Percentiles rank a stretch among this genome's conserved stretches.
phyloP scores from a whole-genome alignment of 2,888 invertebrate species.

The Sialis lutaria region DNA sequence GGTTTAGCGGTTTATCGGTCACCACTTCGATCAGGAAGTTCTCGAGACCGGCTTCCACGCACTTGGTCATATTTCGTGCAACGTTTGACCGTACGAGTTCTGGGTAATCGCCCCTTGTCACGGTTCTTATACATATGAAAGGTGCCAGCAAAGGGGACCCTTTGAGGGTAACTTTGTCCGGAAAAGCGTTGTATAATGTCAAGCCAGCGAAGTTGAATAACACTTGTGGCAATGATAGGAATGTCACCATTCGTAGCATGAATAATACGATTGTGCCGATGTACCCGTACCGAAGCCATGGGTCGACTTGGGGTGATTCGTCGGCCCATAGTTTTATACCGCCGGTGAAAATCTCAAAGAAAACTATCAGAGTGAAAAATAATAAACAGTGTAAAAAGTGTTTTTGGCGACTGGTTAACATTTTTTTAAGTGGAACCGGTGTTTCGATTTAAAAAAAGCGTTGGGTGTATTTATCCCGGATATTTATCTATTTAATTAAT shows the following conservation, averaged over 20 bases:
- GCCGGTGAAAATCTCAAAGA: slow-evolving; percentile 42
- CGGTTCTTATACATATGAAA: slow-evolving; percentile 85
- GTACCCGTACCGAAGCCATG: slow-evolving; percentile 68
- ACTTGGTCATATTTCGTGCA: slow-evolving; percentile 68
- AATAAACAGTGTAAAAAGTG: slow-evolving; percentile 67
- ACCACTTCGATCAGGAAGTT: slow-evolving; percentile 95
- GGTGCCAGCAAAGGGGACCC: slow-evolving; percentile 84
- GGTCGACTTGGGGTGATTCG: slow-evolving; percentile 45
- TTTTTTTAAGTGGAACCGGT: not conserved
- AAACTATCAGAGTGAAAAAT: slow-evolving; percentile 52
- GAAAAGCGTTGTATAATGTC: slow-evolving; percentile 83
- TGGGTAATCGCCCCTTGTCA: slow-evolving; percentile 87
- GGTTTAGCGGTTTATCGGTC: slow-evolving; percentile 69
- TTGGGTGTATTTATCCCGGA: not conserved
- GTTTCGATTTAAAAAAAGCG: not conserved
- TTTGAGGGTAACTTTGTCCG: slow-evolving; percentile 74
- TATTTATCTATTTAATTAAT: not conserved
- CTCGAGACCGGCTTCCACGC: slow-evolving; percentile 77
- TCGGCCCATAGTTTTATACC: slow-evolving; percentile 29
- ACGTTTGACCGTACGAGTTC: slow-evolving; percentile 80
- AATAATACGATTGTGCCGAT: slow-evolving; percentile 58
- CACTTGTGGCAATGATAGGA: slow-evolving; percentile 78
- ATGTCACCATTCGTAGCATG: slow-evolving; percentile 57
- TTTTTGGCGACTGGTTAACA: slow-evolving; percentile 49
- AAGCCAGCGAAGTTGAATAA: slow-evolving; percentile 77